Base-by-base conservation (phyloP, 2,888 invertebrate genomes). In the Ophioninae sp. region DNA sequence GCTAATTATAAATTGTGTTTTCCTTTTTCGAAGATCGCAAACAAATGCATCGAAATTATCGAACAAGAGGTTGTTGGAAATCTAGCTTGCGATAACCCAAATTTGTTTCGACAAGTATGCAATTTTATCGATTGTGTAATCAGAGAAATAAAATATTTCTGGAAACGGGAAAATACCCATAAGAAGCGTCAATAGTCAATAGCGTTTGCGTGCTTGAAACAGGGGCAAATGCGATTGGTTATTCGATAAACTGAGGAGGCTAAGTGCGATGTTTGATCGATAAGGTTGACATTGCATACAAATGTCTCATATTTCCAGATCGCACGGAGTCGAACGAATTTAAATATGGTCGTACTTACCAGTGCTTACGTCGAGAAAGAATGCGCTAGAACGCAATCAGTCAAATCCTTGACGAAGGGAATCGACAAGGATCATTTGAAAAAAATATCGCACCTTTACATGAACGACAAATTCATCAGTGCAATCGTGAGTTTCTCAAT, bases 391-490 rank as follows among this genome's bases (percentile, higher is more conserved):
- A 85, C 86, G n/a, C 88, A 88, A 77, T 86, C 86, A 1, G 81
- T 68, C 5, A 92, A 91, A 87, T 90, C 90, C 1, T 85, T 90
- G 5, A 89, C 88, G 23, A 91, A 88, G 78, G 87, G 86, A 63
- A 82, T 89, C 39, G 87, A 87, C 17, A 90, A 89, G 68, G 79
- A 87, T 72, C 86, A 90, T 79, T 76, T 91, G 30, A 89, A 88
- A 69, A 91, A 90, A 79, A 86, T 92, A 39, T 93, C 93, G 8
- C 94, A 94, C 88, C 89, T 95, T 72, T 95, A 95, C 90, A 93
- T 95, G 93, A 95, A 95, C 87, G 95, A 95, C 83, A 95, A 94
- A 92, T 93, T 92, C 84, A 92, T 95, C 7, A 92, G 92, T 61
- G 93, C 93, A 88, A 95, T 95, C 85, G 95, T 95, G 93, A 94